Evolutionary conservation across 2,888 invertebrate genomes (phyloP), one percentile per base, ranked within the genome.

Genomic region (Amblyjoppa fuscipennis): DNA sequence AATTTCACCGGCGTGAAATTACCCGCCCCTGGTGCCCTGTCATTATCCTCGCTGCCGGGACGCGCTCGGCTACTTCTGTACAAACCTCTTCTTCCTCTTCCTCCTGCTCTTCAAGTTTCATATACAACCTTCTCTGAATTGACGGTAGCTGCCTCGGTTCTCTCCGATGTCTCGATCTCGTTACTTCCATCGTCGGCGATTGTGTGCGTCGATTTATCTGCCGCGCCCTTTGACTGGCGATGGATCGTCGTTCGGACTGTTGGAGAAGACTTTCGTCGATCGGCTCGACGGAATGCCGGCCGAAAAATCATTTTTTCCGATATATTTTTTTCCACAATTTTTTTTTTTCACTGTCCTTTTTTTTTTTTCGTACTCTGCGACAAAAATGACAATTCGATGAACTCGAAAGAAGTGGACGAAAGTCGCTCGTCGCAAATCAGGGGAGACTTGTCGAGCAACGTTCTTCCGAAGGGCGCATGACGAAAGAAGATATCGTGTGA

Each of bases 1-100:
- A 87, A 87, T 86, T 88, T 88, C 88, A 88, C 82, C 71, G 84
- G 88, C 87, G 88, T 88, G 87, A 88, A 87, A 88, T 88, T 87
- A 87, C 81, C 83, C 68, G 85, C 83, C 82, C 74, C 70, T 49
- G 79, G 77, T 83, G 84, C 85, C 80, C 88, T 87, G 84, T 88
- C 87, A 88, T 88, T 88, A 88, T 85, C 84, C 66, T 73, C 51
- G 78, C 69, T 66, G 78, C 84, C 85, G 70, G 71, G 61, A 51
- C 56, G 59, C 51, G 70, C 38, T 51, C 51, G 53, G 64, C 6
- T 75, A 76, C n/a, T 51, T 51, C 71, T 31, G 38, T 83, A n/a
- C 59, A 20, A 16, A 49, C 31, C 56, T 69, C 71, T 38, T 38
- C 64, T 31, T 38, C 61, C 66, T 28, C 34, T 59, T n/a, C 20